Percentiles rank a stretch among this genome's conserved stretches.
Conservation (phyloP, 2,888 invertebrate species). For the Rambutsinella grinnellia region DNA sequence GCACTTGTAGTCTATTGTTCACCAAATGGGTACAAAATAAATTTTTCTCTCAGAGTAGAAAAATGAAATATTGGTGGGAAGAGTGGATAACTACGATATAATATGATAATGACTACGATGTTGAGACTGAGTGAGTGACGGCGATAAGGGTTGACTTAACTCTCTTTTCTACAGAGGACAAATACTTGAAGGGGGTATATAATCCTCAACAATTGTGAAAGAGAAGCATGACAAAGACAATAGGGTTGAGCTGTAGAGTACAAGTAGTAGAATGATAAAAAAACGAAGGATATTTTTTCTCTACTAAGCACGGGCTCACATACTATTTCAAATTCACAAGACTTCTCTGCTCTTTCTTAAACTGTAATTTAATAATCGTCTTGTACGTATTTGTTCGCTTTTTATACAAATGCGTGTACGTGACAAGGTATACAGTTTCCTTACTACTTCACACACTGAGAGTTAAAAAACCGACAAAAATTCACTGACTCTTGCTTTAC, state of each 20-base stretch:
- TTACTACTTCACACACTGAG: not conserved
- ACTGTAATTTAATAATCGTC: not conserved
- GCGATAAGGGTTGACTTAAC: not conserved
- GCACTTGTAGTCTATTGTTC: slow-evolving; percentile 1
- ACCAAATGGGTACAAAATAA: slow-evolving; percentile 2
- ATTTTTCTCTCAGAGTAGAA: not conserved
- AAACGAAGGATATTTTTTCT: slow-evolving; percentile 13
- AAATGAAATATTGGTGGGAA: slow-evolving; percentile 1
- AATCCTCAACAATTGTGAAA: no score
- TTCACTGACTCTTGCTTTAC: no score
- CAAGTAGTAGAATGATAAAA: no score
- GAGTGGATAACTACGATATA: no score
- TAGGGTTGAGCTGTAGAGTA: slow-evolving; percentile 2
- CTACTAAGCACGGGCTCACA: not conserved
- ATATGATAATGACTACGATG: slow-evolving; percentile 13
- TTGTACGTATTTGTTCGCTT: not conserved
- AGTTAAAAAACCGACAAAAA: no score
- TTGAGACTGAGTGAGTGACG: no score
- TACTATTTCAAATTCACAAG: not conserved
- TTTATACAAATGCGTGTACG: not conserved
- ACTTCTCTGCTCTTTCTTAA: not conserved
- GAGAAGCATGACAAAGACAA: slow-evolving; percentile 28
- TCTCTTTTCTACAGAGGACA: slow-evolving; percentile 8
- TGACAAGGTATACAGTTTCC: not conserved
- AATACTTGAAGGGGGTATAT: slow-evolving; percentile 26